A percentile compares a stretch with the other conserved stretches of the same genome.
phyloP scores from a whole-genome alignment of 2,113 vertebrate species.

The Mesocricetus auratus region DNA sequence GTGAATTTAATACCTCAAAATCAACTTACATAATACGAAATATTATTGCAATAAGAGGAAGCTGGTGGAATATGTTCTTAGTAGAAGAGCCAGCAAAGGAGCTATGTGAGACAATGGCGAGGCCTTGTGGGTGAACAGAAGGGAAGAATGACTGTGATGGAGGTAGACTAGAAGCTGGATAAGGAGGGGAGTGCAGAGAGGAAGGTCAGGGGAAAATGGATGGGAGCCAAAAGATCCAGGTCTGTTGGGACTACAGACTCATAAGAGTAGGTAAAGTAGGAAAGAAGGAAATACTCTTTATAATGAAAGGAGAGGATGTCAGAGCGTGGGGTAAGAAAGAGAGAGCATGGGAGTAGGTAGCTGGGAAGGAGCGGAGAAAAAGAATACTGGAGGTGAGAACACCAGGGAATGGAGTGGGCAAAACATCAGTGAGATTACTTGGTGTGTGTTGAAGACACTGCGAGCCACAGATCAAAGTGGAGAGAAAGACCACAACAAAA shows the following conservation, averaged over 20 bases:
- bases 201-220: not conserved
- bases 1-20: constrained; percentile 39
- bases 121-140: not conserved
- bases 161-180: not conserved
- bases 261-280: not conserved
- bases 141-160: not conserved
- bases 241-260: not conserved
- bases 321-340: not conserved
- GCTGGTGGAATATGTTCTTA: not conserved
- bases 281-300: not conserved
- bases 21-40: not conserved
- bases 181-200: not conserved
- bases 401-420: constrained; percentile 15
- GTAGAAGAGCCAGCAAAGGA: not conserved
- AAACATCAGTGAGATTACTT: not conserved
- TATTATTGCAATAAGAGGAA: not conserved
- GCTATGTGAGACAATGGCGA: not conserved
- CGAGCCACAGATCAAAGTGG: not conserved
- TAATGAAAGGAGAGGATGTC: not conserved
- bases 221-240: not conserved
- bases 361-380: not conserved
- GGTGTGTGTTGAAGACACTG: not conserved
- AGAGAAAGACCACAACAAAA: not conserved
- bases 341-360: not conserved
- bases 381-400: not conserved